Evolutionary conservation across 2,888 invertebrate genomes (phyloP), one percentile per base, ranked within the genome.

Genomic region (Tipula helvola): DNA sequence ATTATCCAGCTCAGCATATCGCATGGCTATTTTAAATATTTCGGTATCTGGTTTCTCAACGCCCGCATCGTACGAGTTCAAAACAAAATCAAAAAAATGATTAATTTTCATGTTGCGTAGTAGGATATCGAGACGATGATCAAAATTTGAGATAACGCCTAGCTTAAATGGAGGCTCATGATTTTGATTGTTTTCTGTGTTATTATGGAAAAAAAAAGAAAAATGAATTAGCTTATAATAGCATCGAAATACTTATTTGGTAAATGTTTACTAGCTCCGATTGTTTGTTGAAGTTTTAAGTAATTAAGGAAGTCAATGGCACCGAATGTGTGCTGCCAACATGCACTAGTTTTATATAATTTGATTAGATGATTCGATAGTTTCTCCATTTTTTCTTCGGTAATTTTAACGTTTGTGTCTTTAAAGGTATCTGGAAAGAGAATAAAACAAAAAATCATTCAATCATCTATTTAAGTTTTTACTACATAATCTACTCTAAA

Each of bases 141-240:
- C 98, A 92, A 96, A 97, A 91, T 98, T 98, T 5, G 98, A 97
- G 88, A 98, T 94, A 0, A 97, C 94, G 3, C 97, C 98, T 83
- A 97, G 88, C 10, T 89, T 88, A 86, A 90, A 89, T 5, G 89
- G 89, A 7, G 88, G 87, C 12, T 89, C 87, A n/a, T 84, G 36
- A 36, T 39, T 41, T 84, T 84, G 39, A 84, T n/a, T 84, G 28
- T 71, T 71, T 71, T 71, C 71, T 71, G 10, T 52, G 52, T 52
- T 5, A 8, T 7, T 13, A 5, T 28, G 71, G 3, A 71, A 28
- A 44, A 44, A 44, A 44, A 12, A 12, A 44, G 44, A 44, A 39
- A 39, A 39, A 12, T 44, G 3, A 44, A 10, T 44, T 44, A 39
- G 39, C 52, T 0, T 52, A 7, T 52, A 47, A 47, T 47, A 1